Base-by-base conservation (phyloP, 2,888 invertebrate genomes). In the Troides oblongomaculatus region DNA sequence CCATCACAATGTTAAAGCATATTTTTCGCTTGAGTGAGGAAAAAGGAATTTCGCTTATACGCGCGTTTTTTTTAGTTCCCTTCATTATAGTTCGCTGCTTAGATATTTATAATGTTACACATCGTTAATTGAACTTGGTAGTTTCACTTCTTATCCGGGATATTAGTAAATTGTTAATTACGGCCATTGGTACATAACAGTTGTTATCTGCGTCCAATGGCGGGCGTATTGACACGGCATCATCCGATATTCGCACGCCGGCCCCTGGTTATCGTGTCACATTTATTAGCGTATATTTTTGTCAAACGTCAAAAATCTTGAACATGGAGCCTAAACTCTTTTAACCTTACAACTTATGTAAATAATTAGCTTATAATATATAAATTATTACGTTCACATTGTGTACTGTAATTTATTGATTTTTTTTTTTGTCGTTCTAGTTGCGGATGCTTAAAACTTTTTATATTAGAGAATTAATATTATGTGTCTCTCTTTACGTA, bases 241-340 rank as follows among this genome's bases (percentile, higher is more conserved):
- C 71, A 72, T 64, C 50, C 70, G 70, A 74, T 73, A 61, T 74
- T 67, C 71, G 58, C 73, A 66, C 74, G 62, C 56, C 62, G 25
- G 36, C 53, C 57, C 6, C 57, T 50, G 62, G 62, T 65, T 62
- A 68, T 65, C 58, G 64, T 68, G 69, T 59, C 70, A 70, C 70
- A 36, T 62, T 58, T 58, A 66, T 68, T 72, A 65, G 72, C 70
- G 23, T 66, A 56, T 57, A 58, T 70, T 50, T 69, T 50, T 62
- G 63, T n/a, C 25, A 18, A 18, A 66, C 21, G 14, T 21, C n/a
- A n/a, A n/a, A n/a, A n/a, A 21, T 53, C 21, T 50, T 36, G n/a
- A 23, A 62, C 58, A 62, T 57, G 46, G 8, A 57, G 46, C 23
- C n/a, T 46, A 58, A 59, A n/a, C 23, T 64, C 36, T 36, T 63